phyloP scores from a whole-genome alignment of 1,140 invertebrate genomes.

The Drosophila repletoides region DNA sequence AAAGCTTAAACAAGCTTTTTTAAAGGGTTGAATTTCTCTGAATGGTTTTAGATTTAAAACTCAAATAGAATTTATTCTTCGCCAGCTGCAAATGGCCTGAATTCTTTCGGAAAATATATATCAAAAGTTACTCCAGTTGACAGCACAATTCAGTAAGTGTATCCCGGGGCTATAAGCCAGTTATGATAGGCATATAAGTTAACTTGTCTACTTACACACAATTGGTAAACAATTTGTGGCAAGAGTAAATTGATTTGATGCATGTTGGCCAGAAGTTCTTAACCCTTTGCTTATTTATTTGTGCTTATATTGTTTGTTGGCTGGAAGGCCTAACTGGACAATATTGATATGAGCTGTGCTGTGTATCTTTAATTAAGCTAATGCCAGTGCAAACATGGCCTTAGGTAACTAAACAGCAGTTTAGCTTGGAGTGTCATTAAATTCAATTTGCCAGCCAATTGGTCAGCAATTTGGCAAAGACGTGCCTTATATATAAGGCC shows the following conservation, averaged over 20 bases:
- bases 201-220: background rate
- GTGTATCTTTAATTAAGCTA: conserved; percentile 71
- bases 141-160: background rate
- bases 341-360: conserved; percentile 29
- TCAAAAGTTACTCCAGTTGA: background rate
- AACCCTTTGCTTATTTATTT: conserved; percentile 28
- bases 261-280: background rate
- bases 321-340: conserved; percentile 31
- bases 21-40: no score
- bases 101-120: no score
- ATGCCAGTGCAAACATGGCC: conserved; percentile 60
- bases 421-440: conserved; percentile 46
- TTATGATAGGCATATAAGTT: background rate
- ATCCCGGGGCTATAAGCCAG: background rate
- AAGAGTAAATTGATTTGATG: no score
- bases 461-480: conserved; percentile 28
- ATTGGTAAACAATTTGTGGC: conserved; percentile 8
- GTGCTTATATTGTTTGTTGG: conserved; percentile 16
- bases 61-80: no score
- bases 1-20: no score
- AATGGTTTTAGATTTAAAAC: no score
- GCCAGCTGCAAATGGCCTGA: background rate
- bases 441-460: conserved; percentile 64
- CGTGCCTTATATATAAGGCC: conserved; percentile 39
- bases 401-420: conserved; percentile 21